A percentile compares a stretch with the other conserved stretches of the same genome.
Conservation (phyloP, 2,888 invertebrate species). For the Dryocosmus kuriphilus region DNA sequence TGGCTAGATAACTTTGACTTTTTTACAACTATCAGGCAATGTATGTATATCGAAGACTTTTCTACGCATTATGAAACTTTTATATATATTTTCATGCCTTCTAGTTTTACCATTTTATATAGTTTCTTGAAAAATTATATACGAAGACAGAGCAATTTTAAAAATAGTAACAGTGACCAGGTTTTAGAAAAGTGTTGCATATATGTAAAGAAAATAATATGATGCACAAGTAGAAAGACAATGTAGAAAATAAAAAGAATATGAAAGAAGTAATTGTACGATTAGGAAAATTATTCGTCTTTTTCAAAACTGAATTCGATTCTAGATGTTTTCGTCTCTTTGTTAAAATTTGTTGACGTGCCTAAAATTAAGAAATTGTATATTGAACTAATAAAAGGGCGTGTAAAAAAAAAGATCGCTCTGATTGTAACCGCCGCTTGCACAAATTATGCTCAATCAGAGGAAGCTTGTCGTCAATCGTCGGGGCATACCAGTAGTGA, state of each 20-base stretch:
- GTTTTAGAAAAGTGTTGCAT: slow-evolving; percentile 4
- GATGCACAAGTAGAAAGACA: neutral
- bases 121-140: slow-evolving; percentile 6
- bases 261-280: neutral
- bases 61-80: slow-evolving; percentile 16
- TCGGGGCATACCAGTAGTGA: slow-evolving; percentile 13
- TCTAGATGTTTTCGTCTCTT: neutral
- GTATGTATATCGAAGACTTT: slow-evolving; percentile 16
- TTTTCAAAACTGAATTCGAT: neutral
- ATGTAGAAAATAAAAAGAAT: slow-evolving; percentile 2
- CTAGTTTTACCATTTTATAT: slow-evolving; percentile 36
- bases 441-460: slow-evolving; percentile 5
- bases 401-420: neutral
- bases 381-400: neutral
- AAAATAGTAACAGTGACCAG: neutral
- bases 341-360: slow-evolving; percentile 14
- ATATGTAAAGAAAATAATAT: slow-evolving; percentile 2
- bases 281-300: neutral
- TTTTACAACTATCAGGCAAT: slow-evolving; percentile 1
- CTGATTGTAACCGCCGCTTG: slow-evolving; percentile 10
- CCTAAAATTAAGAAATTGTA: slow-evolving; percentile 13
- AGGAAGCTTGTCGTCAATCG: slow-evolving; percentile 27
- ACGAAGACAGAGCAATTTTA: neutral
- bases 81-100: slow-evolving; percentile 28
- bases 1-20: neutral